Percentiles rank a stretch among this genome's conserved stretches.
These are phyloP conservation scores for Ceyx margarethae DNA, from an alignment of 2,113 vertebrate species.

Conservation along the genomic window DNA sequence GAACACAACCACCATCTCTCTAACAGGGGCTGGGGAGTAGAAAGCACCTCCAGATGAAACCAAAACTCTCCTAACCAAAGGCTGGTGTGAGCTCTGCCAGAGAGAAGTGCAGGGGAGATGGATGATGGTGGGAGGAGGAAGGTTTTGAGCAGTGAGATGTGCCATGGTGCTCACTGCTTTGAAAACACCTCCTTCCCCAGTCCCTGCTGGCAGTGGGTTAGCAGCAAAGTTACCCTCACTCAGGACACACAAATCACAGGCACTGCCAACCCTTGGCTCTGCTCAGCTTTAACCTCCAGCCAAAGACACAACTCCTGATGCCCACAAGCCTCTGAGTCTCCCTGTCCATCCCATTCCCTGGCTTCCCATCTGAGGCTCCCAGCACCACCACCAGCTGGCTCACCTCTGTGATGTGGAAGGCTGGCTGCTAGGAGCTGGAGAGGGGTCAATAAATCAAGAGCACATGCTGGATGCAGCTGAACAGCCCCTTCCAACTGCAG, in stretches of 20 bases:
- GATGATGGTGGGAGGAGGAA: not conserved
- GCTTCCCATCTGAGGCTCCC: not conserved
- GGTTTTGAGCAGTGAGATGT: not conserved
- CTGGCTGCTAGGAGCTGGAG: not conserved
- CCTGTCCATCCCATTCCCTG: not conserved
- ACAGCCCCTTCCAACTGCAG: not conserved
- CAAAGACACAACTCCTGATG: not conserved
- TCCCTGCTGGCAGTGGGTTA: not conserved
- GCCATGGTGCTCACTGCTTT: not conserved
- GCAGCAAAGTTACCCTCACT: not conserved
- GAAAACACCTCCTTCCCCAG: not conserved
- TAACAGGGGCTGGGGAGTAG: not conserved
- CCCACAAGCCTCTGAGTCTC: not conserved
- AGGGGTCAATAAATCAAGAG: not conserved
- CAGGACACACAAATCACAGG: not conserved
- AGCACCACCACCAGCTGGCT: not conserved
- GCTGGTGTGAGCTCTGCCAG: not conserved
- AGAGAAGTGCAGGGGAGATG: not conserved
- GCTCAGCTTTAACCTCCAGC: not conserved
- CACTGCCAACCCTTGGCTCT: accelerated
- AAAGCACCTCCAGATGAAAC: not conserved
- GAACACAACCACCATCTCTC: not conserved
- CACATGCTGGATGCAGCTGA: not conserved
- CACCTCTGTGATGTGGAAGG: not conserved
- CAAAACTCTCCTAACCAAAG: not conserved